These are phyloP conservation scores for Campopleginae sp. DNA, from an alignment of 2,888 invertebrate species.

Conservation along the genomic window DNA sequence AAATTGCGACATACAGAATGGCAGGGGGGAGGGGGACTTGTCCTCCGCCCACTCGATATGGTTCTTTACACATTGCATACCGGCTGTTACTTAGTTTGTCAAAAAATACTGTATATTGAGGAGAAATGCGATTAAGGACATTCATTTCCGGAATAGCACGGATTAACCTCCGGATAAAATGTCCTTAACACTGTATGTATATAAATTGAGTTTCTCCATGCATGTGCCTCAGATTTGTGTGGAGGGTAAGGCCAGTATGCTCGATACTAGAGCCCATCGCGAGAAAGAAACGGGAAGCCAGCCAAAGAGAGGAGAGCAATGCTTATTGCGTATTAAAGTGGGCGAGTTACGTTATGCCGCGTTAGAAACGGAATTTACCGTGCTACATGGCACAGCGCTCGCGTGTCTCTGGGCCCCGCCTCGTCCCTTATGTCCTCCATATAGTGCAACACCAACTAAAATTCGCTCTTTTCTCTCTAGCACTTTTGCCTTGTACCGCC, in stretches of 20 bases:
- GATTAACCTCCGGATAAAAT: background rate
- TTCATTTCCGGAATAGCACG: background rate
- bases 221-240: background rate
- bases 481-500: background rate
- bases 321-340: slow-evolving; percentile 77
- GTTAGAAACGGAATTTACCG: slow-evolving; percentile 71
- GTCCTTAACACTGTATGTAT: background rate
- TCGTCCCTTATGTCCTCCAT: slow-evolving; percentile 41
- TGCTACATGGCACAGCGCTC: slow-evolving; percentile 40
- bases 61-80: background rate
- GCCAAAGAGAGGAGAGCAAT: slow-evolving; percentile 39
- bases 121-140: background rate
- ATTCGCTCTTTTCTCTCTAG: slow-evolving; percentile 9
- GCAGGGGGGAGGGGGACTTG: background rate
- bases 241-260: background rate
- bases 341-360: slow-evolving; percentile 72
- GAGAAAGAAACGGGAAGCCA: slow-evolving; percentile 42
- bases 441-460: slow-evolving; percentile 36
- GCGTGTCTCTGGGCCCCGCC: slow-evolving; percentile 21
- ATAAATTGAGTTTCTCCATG: background rate
- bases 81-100: background rate
- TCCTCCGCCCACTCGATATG: background rate
- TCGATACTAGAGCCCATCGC: slow-evolving; percentile 27
- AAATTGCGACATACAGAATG: background rate
- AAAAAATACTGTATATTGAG: background rate